Evolutionary conservation across 2,888 invertebrate species (phyloP).

Genomic region (Trissonchulus latispiculum): DNA sequence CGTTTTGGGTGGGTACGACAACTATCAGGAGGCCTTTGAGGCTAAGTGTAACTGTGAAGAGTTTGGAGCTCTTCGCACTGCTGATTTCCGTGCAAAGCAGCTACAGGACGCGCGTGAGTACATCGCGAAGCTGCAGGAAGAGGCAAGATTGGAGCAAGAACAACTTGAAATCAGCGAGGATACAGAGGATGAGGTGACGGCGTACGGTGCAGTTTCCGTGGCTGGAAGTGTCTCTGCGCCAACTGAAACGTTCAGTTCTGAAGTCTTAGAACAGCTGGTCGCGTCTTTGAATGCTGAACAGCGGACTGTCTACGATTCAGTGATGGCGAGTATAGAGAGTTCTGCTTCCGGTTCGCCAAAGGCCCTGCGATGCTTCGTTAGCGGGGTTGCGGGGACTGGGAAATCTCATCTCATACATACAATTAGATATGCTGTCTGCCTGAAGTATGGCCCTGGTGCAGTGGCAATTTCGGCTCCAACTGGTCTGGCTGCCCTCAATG

Average conservation of each 20-base stretch:
- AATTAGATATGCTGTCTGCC: conserved; percentile 5
- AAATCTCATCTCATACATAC: conserved; percentile 26
- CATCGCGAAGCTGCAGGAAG: no score
- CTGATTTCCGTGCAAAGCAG: background rate
- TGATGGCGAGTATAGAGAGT: background rate
- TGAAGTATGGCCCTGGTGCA: background rate
- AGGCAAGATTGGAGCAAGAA: background rate
- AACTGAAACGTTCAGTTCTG: background rate
- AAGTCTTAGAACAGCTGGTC: background rate
- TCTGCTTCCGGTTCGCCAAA: background rate
- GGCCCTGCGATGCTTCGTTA: conserved; percentile 17
- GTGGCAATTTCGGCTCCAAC: conserved; percentile 26
- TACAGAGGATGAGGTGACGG: background rate
- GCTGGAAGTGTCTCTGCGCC: background rate
- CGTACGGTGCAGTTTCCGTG: background rate
- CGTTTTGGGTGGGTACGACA: background rate
- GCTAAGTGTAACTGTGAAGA: background rate
- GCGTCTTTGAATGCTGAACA: no score
- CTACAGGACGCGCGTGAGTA: background rate
- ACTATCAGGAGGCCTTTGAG: background rate
- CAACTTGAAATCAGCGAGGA: background rate
- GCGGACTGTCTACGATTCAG: no score
- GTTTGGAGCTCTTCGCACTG: background rate
- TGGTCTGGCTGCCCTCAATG: conserved; percentile 26
- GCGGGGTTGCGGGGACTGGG: conserved; percentile 27